Evolutionary conservation across 1,140 invertebrate genomes (phyloP), one percentile per base, ranked within the genome.

Genomic region (Agrypnia vestita): DNA sequence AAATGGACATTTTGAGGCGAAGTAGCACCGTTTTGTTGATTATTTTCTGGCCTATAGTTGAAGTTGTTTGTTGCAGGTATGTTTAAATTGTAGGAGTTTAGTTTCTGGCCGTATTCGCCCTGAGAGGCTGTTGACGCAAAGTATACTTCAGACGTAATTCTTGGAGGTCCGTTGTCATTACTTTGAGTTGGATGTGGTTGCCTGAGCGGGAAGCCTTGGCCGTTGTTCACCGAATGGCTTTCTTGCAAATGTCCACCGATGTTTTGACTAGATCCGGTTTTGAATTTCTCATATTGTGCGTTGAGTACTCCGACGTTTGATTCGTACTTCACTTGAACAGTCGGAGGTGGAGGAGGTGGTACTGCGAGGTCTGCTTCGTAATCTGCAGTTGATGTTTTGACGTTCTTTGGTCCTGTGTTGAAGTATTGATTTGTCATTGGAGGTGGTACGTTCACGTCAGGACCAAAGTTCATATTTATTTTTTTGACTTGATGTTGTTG

Each of bases 61-160:
- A 77, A 80, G 17, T 77, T 80, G 3, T 49, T 44, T 21, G 71
- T 17, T 49, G 46, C 19, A 0, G 76, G 82, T 46, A 81, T 56
- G 49, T 81, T 81, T 1, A 83, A 47, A 13, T 64, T 83, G 55
- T 78, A 80, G 12, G 81, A 67, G 61, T 82, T 82, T 4, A 71
- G 44, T 75, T 80, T 83, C 13, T 83, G 79, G 15, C 76, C 74
- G 25, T 64, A 74, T 19, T 83, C 49, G 73, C 80, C 87, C 62
- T 85, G 86, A 55, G 87, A 85, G 43, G 86, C 82, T 82, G 89
- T 87, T 19, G 89, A 86, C 51, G 89, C 89, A 81, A 87, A 90
- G 83, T 90, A 90, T 72, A 90, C 86, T 85, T 90, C 89, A 19
- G 88, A 89, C 15, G 89, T 90, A 47, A 90, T 86, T 85, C 89